Evolutionary conservation across 2,113 vertebrate species (phyloP).

Genomic region (Mirza zaza): DNA sequence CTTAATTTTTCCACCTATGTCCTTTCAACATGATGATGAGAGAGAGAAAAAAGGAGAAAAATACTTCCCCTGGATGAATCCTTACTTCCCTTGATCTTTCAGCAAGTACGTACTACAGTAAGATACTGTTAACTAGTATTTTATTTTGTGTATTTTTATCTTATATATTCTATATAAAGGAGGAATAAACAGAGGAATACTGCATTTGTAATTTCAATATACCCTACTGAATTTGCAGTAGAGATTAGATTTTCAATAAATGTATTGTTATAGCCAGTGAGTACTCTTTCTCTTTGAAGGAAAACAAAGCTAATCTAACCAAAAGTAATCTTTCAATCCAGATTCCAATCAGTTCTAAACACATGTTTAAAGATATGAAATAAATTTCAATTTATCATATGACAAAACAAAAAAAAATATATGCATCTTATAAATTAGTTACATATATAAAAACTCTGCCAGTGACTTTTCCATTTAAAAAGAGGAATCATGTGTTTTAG

Average conservation of each 20-base stretch:
- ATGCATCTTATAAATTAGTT: slow-evolving; percentile 42
- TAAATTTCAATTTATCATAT: slow-evolving; percentile 33
- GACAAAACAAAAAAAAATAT: neutral
- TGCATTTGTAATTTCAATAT: neutral
- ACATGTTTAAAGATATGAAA: neutral
- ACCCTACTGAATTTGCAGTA: neutral
- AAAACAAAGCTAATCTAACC: slow-evolving; percentile 10
- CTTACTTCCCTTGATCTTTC: neutral
- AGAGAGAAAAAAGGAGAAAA: neutral
- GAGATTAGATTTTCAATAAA: neutral
- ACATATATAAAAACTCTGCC: neutral
- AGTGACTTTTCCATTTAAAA: slow-evolving; percentile 45
- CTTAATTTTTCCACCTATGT: neutral
- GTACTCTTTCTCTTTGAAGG: neutral
- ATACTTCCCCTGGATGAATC: neutral
- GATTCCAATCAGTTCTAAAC: neutral
- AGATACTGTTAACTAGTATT: neutral
- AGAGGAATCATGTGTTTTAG: neutral
- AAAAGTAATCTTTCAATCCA: slow-evolving; percentile 36
- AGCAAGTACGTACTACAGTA: neutral
- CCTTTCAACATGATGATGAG: neutral
- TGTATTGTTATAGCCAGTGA: neutral
- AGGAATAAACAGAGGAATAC: neutral
- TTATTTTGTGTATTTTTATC: no score
- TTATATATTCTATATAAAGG: neutral